These are phyloP conservation scores for Pristionchus maxplancki DNA, from an alignment of 2,888 invertebrate species.

Conservation along the genomic window DNA sequence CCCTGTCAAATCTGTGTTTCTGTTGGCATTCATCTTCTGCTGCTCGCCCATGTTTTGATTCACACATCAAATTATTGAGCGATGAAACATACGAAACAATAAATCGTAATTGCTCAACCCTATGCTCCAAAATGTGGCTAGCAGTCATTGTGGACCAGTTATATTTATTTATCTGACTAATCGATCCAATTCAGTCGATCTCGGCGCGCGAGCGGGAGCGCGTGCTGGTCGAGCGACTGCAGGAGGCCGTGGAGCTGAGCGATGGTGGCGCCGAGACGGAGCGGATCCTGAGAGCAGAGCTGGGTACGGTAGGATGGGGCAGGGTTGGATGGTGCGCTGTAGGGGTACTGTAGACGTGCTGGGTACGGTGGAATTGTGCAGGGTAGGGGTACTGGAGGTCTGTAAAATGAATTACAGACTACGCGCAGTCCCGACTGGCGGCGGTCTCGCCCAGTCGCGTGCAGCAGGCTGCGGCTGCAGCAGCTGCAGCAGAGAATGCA, in stretches of 20 bases:
- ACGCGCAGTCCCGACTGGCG: slow-evolving; percentile 40
- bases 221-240: slow-evolving; percentile 10
- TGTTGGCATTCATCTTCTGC: too few relatives aligned
- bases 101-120: too few relatives aligned
- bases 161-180: too few relatives aligned
- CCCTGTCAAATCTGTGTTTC: too few relatives aligned
- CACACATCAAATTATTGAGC: too few relatives aligned
- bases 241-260: background rate
- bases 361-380: background rate
- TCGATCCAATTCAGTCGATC: background rate
- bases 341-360: background rate
- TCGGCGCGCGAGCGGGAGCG: background rate
- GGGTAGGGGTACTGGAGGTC: background rate
- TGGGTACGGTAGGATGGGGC: slow-evolving; percentile 41
- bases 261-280: slow-evolving; percentile 23
- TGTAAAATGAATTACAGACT: background rate
- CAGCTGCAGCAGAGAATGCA: background rate
- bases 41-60: too few relatives aligned
- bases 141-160: too few relatives aligned
- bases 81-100: too few relatives aligned
- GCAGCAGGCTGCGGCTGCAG: background rate
- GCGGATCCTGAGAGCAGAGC: slow-evolving; percentile 29
- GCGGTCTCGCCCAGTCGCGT: background rate
- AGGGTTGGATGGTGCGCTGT: slow-evolving; percentile 30
- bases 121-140: too few relatives aligned